Evolutionary conservation across 2,113 vertebrate genomes (phyloP).

Genomic region (Dicentrarchus labrax): DNA sequence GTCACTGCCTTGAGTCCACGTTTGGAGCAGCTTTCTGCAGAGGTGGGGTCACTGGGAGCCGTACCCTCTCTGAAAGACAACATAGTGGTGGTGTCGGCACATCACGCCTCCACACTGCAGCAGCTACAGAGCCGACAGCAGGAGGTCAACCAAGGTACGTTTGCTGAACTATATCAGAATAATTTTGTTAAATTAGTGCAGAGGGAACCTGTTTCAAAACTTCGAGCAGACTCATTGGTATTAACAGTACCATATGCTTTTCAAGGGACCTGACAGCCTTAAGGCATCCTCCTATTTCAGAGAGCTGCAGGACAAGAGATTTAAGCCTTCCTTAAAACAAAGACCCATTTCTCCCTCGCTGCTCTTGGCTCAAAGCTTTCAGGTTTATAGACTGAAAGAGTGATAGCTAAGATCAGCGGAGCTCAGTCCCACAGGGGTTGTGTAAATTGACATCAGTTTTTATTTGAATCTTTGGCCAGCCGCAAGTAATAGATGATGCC

Average conservation of each 20-base stretch:
- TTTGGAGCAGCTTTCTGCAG: conserved; percentile 81
- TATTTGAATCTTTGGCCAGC: conserved; percentile 64
- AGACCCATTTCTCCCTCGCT: conserved; percentile 25
- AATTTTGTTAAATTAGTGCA: not conserved
- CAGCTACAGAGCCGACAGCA: conserved; percentile 82
- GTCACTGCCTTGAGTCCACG: conserved; percentile 77
- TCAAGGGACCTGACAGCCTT: not conserved
- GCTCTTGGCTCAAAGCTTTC: conserved; percentile 20
- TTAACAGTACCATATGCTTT: conserved; percentile 13
- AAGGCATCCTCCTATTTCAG: conserved; percentile 21
- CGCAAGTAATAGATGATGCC: conserved; percentile 58
- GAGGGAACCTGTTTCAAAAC: not conserved
- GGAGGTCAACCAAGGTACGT: conserved; percentile 84
- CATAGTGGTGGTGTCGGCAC: conserved; percentile 76
- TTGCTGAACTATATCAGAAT: not conserved
- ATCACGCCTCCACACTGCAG: conserved; percentile 80
- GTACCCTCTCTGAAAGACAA: conserved; percentile 84
- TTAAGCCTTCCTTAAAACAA: conserved; percentile 42
- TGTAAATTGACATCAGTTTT: conserved; percentile 66
- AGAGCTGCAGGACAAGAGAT: conserved; percentile 23
- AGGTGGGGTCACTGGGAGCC: conserved; percentile 74
- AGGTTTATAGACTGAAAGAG: conserved; percentile 43
- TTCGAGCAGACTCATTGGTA: not conserved
- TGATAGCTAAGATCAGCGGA: conserved; percentile 42
- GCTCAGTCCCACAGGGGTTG: conserved; percentile 28